These are phyloP conservation scores for Noctua janthe DNA, from an alignment of 2,888 invertebrate species.

Conservation along the genomic window DNA sequence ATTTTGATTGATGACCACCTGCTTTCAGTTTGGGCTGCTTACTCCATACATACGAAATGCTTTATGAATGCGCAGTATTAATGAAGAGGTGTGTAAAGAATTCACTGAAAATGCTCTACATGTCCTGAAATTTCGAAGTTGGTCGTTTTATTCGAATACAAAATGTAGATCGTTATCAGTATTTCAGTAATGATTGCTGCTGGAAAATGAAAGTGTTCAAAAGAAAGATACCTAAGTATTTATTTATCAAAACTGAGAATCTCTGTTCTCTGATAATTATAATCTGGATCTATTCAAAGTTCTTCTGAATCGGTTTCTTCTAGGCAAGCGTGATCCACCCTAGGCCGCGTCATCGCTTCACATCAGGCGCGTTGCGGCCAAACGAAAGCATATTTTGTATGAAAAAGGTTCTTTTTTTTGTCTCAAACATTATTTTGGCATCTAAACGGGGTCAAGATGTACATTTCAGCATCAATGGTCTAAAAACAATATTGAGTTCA, in stretches of 20 bases:
- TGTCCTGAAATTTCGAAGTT: not conserved
- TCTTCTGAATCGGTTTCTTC: no score
- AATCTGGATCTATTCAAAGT: no score
- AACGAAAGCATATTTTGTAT: no score
- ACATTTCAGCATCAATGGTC: not conserved
- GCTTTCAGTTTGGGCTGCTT: not conserved
- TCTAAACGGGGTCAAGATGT: not conserved
- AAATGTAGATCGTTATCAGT: not conserved
- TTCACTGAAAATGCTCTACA: not conserved
- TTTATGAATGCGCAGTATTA: not conserved
- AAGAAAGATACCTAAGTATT: not conserved
- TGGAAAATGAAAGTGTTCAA: no score
- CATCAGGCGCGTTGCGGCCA: no score
- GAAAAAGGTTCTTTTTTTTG: not conserved
- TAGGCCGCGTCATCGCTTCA: no score
- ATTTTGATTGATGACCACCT: constrained; percentile 5
- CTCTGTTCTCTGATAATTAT: no score
- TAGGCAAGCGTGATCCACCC: no score
- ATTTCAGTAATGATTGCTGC: not conserved
- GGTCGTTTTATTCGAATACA: constrained; percentile 1
- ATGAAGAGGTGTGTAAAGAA: not conserved
- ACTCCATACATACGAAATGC: not conserved
- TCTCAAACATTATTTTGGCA: not conserved
- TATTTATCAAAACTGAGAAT: not conserved
- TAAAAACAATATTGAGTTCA: not conserved